phyloP scores from a whole-genome alignment of 2,113 vertebrate genomes.

The Corydoras maculifer region DNA sequence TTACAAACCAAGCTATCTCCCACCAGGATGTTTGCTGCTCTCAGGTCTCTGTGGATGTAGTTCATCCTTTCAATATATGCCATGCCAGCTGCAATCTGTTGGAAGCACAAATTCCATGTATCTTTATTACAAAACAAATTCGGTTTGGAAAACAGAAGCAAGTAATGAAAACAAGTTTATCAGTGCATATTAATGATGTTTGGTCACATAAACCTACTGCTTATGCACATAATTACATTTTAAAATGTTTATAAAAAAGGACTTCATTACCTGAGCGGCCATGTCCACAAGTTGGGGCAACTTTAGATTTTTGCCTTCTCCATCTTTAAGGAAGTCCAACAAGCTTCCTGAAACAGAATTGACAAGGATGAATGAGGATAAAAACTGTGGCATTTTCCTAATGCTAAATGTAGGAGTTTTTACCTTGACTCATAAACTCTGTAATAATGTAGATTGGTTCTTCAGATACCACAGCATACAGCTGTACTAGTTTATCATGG shows the following conservation, averaged over 20 bases:
- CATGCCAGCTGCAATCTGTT: conserved; percentile 87
- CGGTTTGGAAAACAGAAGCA: too few species aligned
- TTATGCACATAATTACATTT: too few species aligned
- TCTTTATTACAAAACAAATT: background rate
- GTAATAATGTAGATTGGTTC: conserved; percentile 98
- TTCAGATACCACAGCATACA: conserved; percentile 93
- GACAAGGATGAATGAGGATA: background rate
- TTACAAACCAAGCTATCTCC: conserved; percentile 91
- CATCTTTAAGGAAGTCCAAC: conserved; percentile 88
- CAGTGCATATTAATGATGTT: too few species aligned
- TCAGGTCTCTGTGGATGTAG: conserved; percentile 93
- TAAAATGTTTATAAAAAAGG: too few species aligned
- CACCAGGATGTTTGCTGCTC: conserved; percentile 95
- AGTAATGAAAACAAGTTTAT: too few species aligned
- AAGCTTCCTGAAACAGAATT: conserved; percentile 74
- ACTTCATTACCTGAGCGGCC: conserved; percentile 81
- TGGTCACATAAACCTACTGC: background rate
- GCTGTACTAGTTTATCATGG: conserved; percentile 96
- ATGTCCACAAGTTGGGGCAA: conserved; percentile 93
- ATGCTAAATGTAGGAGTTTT: background rate
- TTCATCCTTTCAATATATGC: conserved; percentile 97
- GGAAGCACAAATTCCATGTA: background rate
- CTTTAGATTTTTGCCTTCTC: conserved; percentile 74
- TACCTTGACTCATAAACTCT: conserved; percentile 93
- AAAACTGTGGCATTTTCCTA: background rate